Base-by-base conservation (phyloP, 2,113 vertebrate genomes). In the Chitala chitala region DNA sequence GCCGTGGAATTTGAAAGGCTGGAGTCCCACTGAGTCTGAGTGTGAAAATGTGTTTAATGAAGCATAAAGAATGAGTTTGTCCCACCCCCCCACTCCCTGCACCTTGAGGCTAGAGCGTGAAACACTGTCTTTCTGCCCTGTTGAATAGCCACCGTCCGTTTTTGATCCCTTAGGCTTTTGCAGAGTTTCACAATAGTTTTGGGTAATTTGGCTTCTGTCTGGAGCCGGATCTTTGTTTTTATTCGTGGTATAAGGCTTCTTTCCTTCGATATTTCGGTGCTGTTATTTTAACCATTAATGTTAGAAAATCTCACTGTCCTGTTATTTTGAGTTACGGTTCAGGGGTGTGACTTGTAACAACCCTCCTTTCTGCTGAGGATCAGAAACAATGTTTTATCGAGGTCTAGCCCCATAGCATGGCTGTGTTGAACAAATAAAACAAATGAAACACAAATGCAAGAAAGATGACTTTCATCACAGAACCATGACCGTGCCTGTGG, bases 1-100 rank as follows among this genome's bases (percentile, higher is more conserved):
- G 65, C 44, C 29, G n/a, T 46, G 56, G 68, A 38, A 48, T 4
- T 65, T 71, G 54, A 73, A 69, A 76, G 70, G n/a, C 54, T 69
- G 76, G 71, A 74, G 64, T 5, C 9, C 13, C 29, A 44, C 76
- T 40, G 50, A 66, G 59, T 10, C 69, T 1, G 48, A 5, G 29
- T 9, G 33, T 24, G 61, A 69, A 15, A 58, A 20, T 38, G 13
- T 38, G 4, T 36, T 69, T 36, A 46, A 58, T 38, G 65, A n/a
- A 20, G 26, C 1, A n/a, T 38, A 61, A 24, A 44, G 26, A 36
- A 8, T 13, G 2, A 10, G 26, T 31, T 46, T 40, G 26, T 9
- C 36, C n/a, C n/a, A n/a, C n/a, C n/a, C n/a, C n/a, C n/a, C n/a
- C n/a, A n/a, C 71, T 12, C 4, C 29, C 1, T 15, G 13, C 56